Conservation (phyloP, 2,113 vertebrate species). For the Platysternon megacephalum region DNA sequence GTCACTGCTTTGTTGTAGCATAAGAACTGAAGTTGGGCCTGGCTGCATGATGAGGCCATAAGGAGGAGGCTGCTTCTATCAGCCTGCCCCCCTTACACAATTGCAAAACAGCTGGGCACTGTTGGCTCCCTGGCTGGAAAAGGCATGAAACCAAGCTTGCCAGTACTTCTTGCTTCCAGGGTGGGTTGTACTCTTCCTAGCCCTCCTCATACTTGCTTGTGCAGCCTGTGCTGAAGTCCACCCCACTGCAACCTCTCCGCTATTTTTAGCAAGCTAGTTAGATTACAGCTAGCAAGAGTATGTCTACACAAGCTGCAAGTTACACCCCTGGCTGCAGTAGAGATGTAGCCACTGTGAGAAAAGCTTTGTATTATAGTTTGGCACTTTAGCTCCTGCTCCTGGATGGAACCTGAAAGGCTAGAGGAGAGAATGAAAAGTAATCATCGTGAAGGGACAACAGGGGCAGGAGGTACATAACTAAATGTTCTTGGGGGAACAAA, state of each 20-base stretch:
- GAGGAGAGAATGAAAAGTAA: not conserved
- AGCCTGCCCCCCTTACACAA: not conserved
- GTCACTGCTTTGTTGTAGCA: not conserved
- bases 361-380: accelerated
- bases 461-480: accelerated
- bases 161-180: not conserved
- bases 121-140: not conserved
- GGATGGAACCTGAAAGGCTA: not conserved
- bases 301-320: not conserved
- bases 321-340: not conserved
- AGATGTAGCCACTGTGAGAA: accelerated
- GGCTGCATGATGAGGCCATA: accelerated
- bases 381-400: not conserved
- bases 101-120: not conserved
- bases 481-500: not conserved
- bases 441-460: not conserved
- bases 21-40: accelerated
- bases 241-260: not conserved
- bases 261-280: not conserved
- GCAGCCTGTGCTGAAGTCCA: not conserved
- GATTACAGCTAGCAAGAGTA: not conserved
- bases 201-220: not conserved
- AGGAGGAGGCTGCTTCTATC: not conserved
- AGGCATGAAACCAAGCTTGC: not conserved
- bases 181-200: not conserved